phyloP scores from a whole-genome alignment of 2,888 invertebrate species.

The Diarsia mendica region DNA sequence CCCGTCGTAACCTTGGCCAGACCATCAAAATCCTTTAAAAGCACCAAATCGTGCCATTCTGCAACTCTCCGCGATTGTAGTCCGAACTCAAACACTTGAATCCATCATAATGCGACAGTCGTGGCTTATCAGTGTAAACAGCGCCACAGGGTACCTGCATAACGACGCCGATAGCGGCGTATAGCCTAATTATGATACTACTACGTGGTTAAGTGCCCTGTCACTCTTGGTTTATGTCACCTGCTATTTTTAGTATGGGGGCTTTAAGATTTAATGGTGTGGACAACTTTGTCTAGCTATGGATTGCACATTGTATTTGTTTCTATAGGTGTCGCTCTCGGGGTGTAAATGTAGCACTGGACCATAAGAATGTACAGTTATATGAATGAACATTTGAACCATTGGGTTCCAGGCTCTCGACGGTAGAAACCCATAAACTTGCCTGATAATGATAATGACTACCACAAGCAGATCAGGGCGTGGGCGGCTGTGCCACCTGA shows the following conservation, averaged over 20 bases:
- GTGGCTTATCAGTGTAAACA: conserved; percentile 61
- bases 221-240: conserved; percentile 23
- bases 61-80: conserved; percentile 6
- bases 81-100: conserved; percentile 9
- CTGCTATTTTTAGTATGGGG: neutral
- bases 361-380: neutral
- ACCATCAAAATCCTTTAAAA: neutral
- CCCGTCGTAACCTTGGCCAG: neutral
- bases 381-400: no score
- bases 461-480: no score
- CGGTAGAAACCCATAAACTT: no score
- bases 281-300: neutral
- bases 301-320: neutral
- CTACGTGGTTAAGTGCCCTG: conserved; percentile 36
- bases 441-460: no score
- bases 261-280: neutral
- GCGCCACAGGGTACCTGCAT: conserved; percentile 36
- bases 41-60: neutral
- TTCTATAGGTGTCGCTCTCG: neutral
- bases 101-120: conserved; percentile 37
- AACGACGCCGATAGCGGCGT: conserved; percentile 54
- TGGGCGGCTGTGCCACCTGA: no score
- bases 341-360: neutral
- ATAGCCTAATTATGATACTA: conserved; percentile 55
- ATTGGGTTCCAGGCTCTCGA: no score